These are phyloP conservation scores for Drosophila lacicola DNA, from an alignment of 2,888 invertebrate genomes.

Conservation along the genomic window DNA sequence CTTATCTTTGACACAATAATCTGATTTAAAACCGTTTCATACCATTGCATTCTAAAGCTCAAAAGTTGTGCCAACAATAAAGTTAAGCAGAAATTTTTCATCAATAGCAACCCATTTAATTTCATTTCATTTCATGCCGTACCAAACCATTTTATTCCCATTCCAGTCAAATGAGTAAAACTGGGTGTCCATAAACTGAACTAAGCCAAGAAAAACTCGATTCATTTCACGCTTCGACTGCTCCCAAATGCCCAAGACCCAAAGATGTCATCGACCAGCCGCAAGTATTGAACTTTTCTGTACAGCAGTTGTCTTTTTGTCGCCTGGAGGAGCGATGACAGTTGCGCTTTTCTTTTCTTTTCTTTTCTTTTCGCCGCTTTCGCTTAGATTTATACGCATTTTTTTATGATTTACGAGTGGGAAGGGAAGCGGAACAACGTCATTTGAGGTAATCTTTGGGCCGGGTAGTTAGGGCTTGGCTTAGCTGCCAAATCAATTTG, in stretches of 20 bases:
- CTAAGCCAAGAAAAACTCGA: constrained; percentile 51
- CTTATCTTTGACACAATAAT: too few relatives aligned
- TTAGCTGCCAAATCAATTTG: constrained; percentile 66
- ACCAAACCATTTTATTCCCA: constrained; percentile 5
- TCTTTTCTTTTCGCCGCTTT: constrained; percentile 26
- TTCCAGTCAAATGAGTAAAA: constrained; percentile 20
- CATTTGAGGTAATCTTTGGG: constrained; percentile 51
- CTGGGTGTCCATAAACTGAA: constrained; percentile 30
- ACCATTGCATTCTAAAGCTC: neutral
- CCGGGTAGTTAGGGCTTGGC: constrained; percentile 19
- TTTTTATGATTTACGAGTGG: constrained; percentile 70
- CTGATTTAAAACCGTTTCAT: neutral
- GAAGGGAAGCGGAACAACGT: constrained; percentile 24
- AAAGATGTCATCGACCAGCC: constrained; percentile 41
- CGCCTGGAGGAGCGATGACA: constrained; percentile 67
- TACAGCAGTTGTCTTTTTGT: constrained; percentile 34
- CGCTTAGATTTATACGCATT: constrained; percentile 60
- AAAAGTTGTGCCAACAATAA: constrained; percentile 6
- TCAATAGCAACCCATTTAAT: constrained; percentile 8
- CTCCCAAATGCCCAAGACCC: constrained; percentile 41
- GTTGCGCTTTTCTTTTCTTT: constrained; percentile 68
- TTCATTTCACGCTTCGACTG: constrained; percentile 70
- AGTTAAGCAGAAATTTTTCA: constrained; percentile 4
- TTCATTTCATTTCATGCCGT: constrained; percentile 14
- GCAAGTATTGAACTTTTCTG: constrained; percentile 45